phyloP scores from a whole-genome alignment of 1,140 invertebrate species.

The Drosophila tani region DNA sequence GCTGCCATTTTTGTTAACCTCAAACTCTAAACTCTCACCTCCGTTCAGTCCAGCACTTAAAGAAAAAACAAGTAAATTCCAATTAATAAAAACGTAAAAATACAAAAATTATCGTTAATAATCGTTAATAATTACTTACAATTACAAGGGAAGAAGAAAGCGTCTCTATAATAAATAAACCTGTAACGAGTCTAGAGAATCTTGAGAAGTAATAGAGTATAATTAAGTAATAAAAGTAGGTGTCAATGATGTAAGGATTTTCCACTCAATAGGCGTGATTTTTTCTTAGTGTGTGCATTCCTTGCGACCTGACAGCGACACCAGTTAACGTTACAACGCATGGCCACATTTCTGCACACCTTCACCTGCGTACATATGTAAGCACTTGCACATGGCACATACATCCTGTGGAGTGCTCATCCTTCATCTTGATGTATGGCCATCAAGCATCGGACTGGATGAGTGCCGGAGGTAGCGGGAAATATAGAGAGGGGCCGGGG shows the following conservation, averaged over 20 bases:
- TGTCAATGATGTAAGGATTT: too few relatives aligned
- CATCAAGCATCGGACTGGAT: slow-evolving; percentile 45
- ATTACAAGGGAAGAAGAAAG: too few relatives aligned
- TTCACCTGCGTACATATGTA: slow-evolving; percentile 34
- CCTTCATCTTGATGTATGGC: slow-evolving; percentile 76
- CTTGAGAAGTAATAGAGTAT: neutral
- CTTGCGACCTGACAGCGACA: slow-evolving; percentile 58
- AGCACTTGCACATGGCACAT: slow-evolving; percentile 40
- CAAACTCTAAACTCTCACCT: slow-evolving; percentile 36
- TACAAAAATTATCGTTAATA: too few relatives aligned
- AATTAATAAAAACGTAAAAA: too few relatives aligned
- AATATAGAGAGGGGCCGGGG: neutral
- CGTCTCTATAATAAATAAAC: neutral
- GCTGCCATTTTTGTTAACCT: slow-evolving; percentile 68
- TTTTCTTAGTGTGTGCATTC: slow-evolving; percentile 13
- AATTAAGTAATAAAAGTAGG: too few relatives aligned
- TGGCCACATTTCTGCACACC: slow-evolving; percentile 53
- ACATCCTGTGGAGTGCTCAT: slow-evolving; percentile 56
- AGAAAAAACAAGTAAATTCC: neutral
- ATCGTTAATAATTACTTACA: neutral
- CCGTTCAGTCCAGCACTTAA: neutral
- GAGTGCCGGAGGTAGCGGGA: slow-evolving; percentile 10
- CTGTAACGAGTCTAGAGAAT: neutral
- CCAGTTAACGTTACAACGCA: slow-evolving; percentile 67
- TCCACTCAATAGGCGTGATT: neutral